phyloP scores from a whole-genome alignment of 2,113 vertebrate species.

The Gallinago media region DNA sequence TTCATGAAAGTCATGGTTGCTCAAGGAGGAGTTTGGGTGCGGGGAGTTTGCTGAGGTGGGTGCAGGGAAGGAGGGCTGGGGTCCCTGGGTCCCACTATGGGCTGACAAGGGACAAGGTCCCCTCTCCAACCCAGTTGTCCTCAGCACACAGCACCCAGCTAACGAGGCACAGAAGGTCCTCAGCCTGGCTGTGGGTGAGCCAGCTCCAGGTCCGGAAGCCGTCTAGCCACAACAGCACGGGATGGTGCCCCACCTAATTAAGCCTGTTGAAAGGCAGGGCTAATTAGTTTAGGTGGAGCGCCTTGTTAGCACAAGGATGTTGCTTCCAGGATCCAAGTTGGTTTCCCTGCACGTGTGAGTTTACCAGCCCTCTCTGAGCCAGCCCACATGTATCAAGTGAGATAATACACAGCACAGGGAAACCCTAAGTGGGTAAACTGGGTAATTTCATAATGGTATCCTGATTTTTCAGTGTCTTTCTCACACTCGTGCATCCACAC shows the following conservation, averaged over 20 bases:
- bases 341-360: conserved; percentile 53
- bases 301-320: conserved; percentile 42
- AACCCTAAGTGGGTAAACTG: not conserved
- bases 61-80: not conserved
- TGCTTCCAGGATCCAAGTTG: conserved; percentile 61
- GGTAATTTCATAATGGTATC: not conserved
- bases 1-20: not conserved
- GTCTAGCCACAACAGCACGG: conserved; percentile 54
- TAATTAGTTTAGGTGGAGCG: conserved; percentile 65
- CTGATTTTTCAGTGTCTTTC: conserved; percentile 30
- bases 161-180: accelerated
- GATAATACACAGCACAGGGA: not conserved
- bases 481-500: not conserved
- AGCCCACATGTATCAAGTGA: not conserved
- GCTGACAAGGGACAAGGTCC: not conserved
- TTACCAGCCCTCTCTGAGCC: not conserved
- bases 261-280: conserved; percentile 61
- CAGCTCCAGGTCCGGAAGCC: not conserved
- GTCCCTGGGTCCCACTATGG: not conserved
- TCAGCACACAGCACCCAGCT: accelerated
- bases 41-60: accelerated
- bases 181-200: not conserved
- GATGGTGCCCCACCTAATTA: conserved; percentile 65
- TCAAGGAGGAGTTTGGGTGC: not conserved
- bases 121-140: accelerated